Base-by-base conservation (phyloP, 2,888 invertebrate species). In the Folsomia candida region DNA sequence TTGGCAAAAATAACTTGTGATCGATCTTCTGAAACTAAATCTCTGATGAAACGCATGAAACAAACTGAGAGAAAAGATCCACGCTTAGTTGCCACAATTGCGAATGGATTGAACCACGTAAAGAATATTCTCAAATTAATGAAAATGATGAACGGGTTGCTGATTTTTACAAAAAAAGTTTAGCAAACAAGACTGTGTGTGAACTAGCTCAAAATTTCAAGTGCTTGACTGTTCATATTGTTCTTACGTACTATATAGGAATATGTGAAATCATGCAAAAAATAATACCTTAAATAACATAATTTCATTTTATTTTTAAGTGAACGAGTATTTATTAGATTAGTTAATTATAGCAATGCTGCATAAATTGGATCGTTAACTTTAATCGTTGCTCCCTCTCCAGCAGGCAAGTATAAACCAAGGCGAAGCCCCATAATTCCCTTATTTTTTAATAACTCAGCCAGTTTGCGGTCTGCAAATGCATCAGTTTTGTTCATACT, bases 391-490 rank as follows among this genome's bases (percentile, higher is more conserved):
- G 71, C 69, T 6, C 74, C 74, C 58, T 76, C 76, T 51, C 69
- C 72, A n/a, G 71, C 74, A 29, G 72, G 72, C 22, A 69, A 67
- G 29, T 71, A 76, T 1, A 72, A 61, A 37, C 76, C 76, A 14
- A 74, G 54, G 14, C 76, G 66, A 6, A 74, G 60, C 54, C 76
- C 76, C 74, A 76, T 76, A 6, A 76, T 69, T 14, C 76, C 76
- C 63, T 76, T 76, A 29, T 70, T 73, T 37, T 73, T 71, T 4
- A 76, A 37, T 4, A 76, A 37, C 25, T 71, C 73, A 0, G 25
- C 64, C 0, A 76, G 4, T 58, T 58, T 51, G 60, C 69, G 67
- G 28, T 76, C 76, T 6, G 58, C 66, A 28, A 74, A 67, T 25
- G 54, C 37, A 20, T 76, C 71, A 2, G 60, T 29, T 6, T 69